Percentiles rank a stretch among this genome's conserved stretches.
Conservation (phyloP, 1,140 invertebrate species). For the Neodiprion fabricii region DNA sequence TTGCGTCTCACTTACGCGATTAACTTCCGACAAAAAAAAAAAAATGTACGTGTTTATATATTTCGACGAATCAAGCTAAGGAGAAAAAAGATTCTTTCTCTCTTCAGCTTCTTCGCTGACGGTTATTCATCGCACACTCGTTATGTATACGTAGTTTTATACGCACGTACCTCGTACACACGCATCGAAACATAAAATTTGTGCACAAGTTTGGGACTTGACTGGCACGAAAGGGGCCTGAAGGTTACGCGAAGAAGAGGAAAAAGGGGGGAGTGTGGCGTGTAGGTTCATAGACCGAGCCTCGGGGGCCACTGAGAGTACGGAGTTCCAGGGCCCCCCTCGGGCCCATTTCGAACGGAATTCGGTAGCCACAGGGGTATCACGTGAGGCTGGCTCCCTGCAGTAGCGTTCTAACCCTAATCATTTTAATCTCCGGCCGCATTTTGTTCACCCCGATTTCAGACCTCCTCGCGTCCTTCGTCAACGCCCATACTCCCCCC, state of each 20-base stretch:
- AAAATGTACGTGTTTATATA: too few species aligned
- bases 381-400: constrained; percentile 42
- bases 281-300: constrained; percentile 37
- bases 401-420: constrained; percentile 49
- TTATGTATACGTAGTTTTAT: too few species aligned
- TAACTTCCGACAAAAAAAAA: too few species aligned
- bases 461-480: constrained; percentile 21
- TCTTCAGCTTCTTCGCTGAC: too few species aligned
- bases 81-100: too few species aligned
- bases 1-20: too few species aligned
- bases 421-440: constrained; percentile 46
- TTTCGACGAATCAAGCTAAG: too few species aligned
- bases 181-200: neutral
- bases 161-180: too few species aligned
- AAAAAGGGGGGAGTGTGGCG: constrained; percentile 40
- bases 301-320: constrained; percentile 19
- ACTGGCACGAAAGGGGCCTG: constrained; percentile 18
- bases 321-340: constrained; percentile 34
- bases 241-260: constrained; percentile 62
- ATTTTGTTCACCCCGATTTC: constrained; percentile 25
- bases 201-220: constrained; percentile 7
- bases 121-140: too few species aligned
- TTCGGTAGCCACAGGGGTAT: constrained; percentile 54
- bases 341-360: constrained; percentile 44
- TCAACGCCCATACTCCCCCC: neutral